Evolutionary conservation across 2,888 invertebrate genomes (phyloP).

Genomic region (Prosopocoilus inquinatus): DNA sequence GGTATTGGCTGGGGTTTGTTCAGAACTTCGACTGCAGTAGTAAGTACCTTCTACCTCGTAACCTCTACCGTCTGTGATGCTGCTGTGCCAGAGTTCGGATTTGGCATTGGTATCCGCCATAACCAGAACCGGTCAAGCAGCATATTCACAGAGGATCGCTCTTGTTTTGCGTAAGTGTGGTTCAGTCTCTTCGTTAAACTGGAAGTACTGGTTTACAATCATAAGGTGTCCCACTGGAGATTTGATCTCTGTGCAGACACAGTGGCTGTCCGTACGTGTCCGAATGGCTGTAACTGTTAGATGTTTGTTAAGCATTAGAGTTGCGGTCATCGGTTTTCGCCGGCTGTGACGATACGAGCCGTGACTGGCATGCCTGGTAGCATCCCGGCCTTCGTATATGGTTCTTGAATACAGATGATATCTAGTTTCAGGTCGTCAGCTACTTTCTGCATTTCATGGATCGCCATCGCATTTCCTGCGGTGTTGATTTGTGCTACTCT

Average conservation of each 20-base stretch:
- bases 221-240: too few relatives aligned
- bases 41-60: constrained; percentile 5
- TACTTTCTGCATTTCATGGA: not conserved
- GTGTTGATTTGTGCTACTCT: constrained; percentile 1
- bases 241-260: too few relatives aligned
- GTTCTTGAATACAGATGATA: constrained; percentile 9
- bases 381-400: not conserved
- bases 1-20: not conserved
- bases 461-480: too few relatives aligned
- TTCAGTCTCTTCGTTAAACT: not conserved
- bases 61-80: not conserved
- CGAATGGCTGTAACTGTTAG: too few relatives aligned
- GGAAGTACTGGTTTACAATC: too few relatives aligned
- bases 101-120: constrained; percentile 16
- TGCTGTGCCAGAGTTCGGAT: constrained; percentile 10
- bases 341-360: not conserved
- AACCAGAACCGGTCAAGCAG: too few relatives aligned
- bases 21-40: not conserved
- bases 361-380: not conserved
- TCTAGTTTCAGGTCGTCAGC: constrained; percentile 2
- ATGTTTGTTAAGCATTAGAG: not conserved
- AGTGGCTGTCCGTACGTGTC: not conserved
- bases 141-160: not conserved
- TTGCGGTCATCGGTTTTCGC: not conserved
- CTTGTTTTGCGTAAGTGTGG: not conserved